These are phyloP conservation scores for Synergus umbraculus DNA, from an alignment of 2,888 invertebrate species.

Conservation along the genomic window DNA sequence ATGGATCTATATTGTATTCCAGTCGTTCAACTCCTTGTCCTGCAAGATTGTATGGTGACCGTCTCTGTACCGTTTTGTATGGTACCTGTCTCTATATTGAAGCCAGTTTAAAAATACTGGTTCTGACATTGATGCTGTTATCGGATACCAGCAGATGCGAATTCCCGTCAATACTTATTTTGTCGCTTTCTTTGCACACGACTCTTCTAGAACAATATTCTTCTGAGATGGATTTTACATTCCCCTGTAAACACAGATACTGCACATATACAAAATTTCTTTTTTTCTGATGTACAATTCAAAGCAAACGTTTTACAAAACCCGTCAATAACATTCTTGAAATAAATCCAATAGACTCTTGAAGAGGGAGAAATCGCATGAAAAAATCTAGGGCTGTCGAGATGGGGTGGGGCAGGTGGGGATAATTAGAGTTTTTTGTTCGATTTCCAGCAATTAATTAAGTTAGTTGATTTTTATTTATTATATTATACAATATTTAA, in stretches of 20 bases:
- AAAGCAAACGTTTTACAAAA: neutral
- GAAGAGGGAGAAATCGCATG: too few species aligned
- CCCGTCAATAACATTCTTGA: neutral
- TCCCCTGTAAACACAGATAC: slow-evolving; percentile 2
- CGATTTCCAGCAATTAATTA: too few species aligned
- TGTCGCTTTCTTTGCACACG: slow-evolving; percentile 17
- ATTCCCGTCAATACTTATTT: slow-evolving; percentile 26
- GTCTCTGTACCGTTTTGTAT: too few species aligned
- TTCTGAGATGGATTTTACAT: neutral
- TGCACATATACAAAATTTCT: neutral
- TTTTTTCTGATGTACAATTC: neutral
- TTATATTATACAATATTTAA: neutral
- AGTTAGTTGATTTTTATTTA: neutral
- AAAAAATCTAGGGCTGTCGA: too few species aligned
- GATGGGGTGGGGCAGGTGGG: too few species aligned
- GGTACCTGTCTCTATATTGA: slow-evolving; percentile 29
- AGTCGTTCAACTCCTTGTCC: slow-evolving; percentile 30
- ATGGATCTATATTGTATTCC: slow-evolving; percentile 7
- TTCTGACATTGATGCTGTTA: slow-evolving; percentile 29
- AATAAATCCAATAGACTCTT: neutral
- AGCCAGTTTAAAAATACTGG: slow-evolving; percentile 30
- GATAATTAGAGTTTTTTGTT: too few species aligned
- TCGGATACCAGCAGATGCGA: slow-evolving; percentile 26
- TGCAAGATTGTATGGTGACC: slow-evolving; percentile 29
- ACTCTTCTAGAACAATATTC: slow-evolving; percentile 21